A percentile compares a stretch with the other conserved stretches of the same genome.
Conservation (phyloP, 1,140 invertebrate genomes). For the Sarcophaga peregrina region DNA sequence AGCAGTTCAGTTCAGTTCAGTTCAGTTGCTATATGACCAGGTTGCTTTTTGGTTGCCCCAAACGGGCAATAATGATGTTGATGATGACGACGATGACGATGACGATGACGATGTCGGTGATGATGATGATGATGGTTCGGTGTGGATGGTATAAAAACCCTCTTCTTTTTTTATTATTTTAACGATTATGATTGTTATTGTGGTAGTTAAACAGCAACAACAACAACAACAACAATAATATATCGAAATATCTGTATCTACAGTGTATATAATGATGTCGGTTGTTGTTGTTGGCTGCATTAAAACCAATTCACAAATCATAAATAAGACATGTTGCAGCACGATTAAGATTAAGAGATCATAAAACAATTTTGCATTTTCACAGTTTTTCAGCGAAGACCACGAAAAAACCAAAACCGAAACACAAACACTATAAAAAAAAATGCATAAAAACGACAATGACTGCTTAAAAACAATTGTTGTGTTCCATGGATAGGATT, state of each 20-base stretch:
- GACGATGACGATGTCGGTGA: no score
- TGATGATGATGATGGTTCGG: background rate
- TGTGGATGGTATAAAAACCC: constrained; percentile 25
- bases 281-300: constrained; percentile 52
- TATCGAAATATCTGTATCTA: background rate
- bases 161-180: constrained; percentile 7
- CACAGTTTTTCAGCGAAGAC: constrained; percentile 30
- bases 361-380: constrained; percentile 42
- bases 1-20: constrained; percentile 42
- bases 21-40: background rate
- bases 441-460: background rate
- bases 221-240: background rate
- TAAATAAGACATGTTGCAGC: constrained; percentile 53
- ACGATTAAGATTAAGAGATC: constrained; percentile 42
- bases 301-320: constrained; percentile 65
- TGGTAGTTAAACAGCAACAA: background rate
- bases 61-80: no score
- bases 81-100: no score
- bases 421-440: background rate
- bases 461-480: constrained; percentile 21
- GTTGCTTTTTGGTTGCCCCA: background rate
- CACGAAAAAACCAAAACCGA: background rate
- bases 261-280: constrained; percentile 24
- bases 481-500: no score
- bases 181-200: background rate